These are phyloP conservation scores for Diloba caeruleocephala DNA, from an alignment of 2,888 invertebrate species.

Conservation along the genomic window DNA sequence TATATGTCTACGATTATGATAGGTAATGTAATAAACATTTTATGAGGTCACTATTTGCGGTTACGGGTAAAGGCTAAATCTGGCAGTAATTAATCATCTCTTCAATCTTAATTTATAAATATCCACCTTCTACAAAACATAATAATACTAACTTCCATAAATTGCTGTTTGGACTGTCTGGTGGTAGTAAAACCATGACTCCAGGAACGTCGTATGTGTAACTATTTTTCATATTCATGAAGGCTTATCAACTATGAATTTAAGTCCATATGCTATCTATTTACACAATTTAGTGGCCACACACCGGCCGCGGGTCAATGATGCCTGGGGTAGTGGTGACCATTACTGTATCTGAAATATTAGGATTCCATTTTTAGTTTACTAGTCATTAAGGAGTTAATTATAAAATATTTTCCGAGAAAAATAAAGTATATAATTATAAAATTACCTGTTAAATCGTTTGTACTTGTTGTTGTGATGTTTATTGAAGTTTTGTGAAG, in stretches of 20 bases:
- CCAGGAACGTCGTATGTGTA: slow-evolving; percentile 38
- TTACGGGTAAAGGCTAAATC: slow-evolving; percentile 63
- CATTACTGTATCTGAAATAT: slow-evolving; percentile 76
- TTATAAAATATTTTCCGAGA: no score
- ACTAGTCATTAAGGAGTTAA: no score
- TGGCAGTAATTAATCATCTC: slow-evolving; percentile 64
- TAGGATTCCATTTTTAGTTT: slow-evolving; percentile 1
- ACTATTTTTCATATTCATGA: slow-evolving; percentile 53
- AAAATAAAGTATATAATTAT: neutral
- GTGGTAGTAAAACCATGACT: slow-evolving; percentile 46
- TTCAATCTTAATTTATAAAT: slow-evolving; percentile 42
- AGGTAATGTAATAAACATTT: slow-evolving; percentile 47
- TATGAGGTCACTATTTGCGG: slow-evolving; percentile 56
- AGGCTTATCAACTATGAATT: slow-evolving; percentile 62
- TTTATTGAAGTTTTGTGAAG: slow-evolving; percentile 79
- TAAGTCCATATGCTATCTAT: slow-evolving; percentile 75
- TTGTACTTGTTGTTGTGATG: slow-evolving; percentile 85
- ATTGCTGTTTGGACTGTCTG: slow-evolving; percentile 52
- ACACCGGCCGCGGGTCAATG: slow-evolving; percentile 79
- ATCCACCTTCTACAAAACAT: slow-evolving; percentile 45
- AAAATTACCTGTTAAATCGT: slow-evolving; percentile 74
- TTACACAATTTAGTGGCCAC: slow-evolving; percentile 67
- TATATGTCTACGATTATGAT: slow-evolving; percentile 50
- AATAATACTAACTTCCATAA: slow-evolving; percentile 51
- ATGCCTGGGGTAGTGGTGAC: slow-evolving; percentile 81